Percentiles rank a stretch among this genome's conserved stretches.
phyloP scores from a whole-genome alignment of 2,797 vertebrate species.

The Darevskia nairensis region DNA sequence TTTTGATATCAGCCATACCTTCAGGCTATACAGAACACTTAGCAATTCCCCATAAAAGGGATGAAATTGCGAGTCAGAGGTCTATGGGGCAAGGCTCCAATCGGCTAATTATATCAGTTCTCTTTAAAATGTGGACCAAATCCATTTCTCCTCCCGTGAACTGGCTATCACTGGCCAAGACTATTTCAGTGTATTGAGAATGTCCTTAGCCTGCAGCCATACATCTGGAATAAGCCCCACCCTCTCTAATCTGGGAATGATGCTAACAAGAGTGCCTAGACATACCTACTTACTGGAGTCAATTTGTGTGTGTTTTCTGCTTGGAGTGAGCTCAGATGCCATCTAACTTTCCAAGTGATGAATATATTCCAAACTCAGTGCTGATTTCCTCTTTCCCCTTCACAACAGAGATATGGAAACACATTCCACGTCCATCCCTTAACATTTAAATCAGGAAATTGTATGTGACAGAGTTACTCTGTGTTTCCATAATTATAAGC shows the following conservation, averaged over 20 bases:
- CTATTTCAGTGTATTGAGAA: background rate
- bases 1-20: too few species aligned
- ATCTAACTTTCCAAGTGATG: background rate
- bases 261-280: background rate
- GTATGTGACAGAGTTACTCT: background rate
- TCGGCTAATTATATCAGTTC: too few species aligned
- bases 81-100: too few species aligned
- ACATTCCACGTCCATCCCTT: background rate
- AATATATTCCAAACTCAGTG: background rate
- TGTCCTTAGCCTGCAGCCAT: background rate
- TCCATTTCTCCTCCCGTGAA: background rate
- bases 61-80: too few species aligned
- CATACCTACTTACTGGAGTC: background rate
- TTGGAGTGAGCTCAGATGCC: background rate
- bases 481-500: constrained; percentile 23
- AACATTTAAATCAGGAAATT: background rate
- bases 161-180: background rate
- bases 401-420: background rate
- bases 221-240: background rate
- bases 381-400: background rate
- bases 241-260: background rate
- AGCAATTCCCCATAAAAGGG: too few species aligned
- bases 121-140: too few species aligned
- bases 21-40: too few species aligned
- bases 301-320: background rate